Conservation (phyloP, 2,113 vertebrate species). For the Oenanthe melanoleuca region DNA sequence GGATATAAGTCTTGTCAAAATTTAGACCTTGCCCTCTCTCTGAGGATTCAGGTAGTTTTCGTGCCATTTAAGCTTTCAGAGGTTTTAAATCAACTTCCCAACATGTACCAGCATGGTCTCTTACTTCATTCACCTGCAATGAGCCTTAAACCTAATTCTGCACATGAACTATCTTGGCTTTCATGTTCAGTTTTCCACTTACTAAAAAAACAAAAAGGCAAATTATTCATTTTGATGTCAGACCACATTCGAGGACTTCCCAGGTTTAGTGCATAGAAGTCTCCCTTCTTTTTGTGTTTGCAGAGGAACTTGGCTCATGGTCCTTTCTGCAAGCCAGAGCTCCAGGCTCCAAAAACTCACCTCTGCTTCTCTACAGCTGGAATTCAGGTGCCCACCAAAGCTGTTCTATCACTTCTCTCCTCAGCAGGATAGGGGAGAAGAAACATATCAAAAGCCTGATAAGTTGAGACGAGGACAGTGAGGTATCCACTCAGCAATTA, state of each 20-base stretch:
- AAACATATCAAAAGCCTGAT: neutral
- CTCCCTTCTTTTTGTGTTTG: neutral
- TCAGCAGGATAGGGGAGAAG: neutral
- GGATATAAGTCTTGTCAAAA: neutral
- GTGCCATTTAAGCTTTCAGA: neutral
- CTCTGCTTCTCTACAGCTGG: neutral
- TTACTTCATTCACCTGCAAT: neutral
- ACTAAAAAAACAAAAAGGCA: neutral
- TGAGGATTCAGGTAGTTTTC: neutral
- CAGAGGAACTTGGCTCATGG: accelerated
- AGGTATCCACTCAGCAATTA: neutral
- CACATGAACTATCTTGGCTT: neutral
- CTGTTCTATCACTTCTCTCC: neutral
- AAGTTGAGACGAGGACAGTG: too few relatives aligned
- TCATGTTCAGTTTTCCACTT: neutral
- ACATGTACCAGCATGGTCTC: neutral
- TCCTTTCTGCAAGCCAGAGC: neutral
- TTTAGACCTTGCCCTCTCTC: neutral
- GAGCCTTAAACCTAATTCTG: neutral
- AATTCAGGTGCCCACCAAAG: neutral
- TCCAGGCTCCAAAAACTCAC: neutral
- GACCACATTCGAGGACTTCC: neutral
- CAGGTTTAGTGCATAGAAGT: neutral
- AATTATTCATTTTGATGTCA: neutral
- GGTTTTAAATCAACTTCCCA: neutral